phyloP scores from a whole-genome alignment of 2,888 invertebrate species.

The Tolmerus cingulatus region DNA sequence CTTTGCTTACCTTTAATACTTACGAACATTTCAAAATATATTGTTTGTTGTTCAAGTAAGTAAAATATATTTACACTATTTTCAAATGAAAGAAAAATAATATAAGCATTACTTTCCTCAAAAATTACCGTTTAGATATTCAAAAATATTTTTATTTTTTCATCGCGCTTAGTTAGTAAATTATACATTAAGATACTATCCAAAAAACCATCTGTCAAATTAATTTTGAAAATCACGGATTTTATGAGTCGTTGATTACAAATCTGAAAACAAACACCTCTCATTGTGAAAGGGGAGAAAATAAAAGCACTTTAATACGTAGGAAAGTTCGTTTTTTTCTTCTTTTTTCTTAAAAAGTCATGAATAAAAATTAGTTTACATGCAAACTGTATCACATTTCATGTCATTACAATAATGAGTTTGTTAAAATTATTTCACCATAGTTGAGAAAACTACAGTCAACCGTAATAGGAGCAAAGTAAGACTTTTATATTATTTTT shows the following conservation, averaged over 20 bases:
- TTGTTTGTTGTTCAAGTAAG: no score
- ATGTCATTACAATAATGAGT: constrained; percentile 15
- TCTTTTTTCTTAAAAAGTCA: not conserved
- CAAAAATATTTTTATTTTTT: no score
- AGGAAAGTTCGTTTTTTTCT: not conserved
- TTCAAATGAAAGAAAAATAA: no score
- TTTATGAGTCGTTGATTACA: no score
- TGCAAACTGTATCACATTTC: constrained; percentile 33
- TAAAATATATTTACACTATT: no score
- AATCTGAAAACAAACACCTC: not conserved
- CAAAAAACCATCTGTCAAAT: no score
- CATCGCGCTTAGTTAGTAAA: no score
- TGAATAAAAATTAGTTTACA: not conserved
- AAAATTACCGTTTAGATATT: no score
- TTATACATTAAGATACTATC: no score
- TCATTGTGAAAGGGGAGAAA: not conserved
- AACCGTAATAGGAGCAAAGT: not conserved
- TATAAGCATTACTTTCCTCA: no score
- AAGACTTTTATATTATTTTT: constrained; percentile 6
- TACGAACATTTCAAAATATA: no score
- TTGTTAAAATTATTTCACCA: constrained; percentile 4
- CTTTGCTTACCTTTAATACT: no score
- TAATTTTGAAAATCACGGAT: not conserved
- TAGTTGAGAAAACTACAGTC: not conserved
- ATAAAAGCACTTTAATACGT: not conserved